Evolutionary conservation across 1,140 invertebrate species (phyloP).

Genomic region (Hermatobates lingyangjiaoensis): DNA sequence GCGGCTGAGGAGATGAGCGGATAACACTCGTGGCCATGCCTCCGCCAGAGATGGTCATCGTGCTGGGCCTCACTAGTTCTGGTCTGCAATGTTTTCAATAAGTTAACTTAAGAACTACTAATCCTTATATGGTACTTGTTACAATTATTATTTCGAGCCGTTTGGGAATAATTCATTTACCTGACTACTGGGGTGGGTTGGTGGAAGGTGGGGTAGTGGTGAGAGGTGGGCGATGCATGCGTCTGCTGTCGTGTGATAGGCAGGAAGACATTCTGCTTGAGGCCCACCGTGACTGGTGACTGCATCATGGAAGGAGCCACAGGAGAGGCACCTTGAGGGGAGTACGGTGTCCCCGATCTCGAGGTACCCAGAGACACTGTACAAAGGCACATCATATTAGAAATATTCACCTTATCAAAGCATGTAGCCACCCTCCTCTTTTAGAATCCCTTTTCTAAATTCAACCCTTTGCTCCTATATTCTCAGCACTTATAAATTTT

Average conservation of each 20-base stretch:
- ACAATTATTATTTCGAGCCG: neutral
- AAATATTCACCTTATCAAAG: no score
- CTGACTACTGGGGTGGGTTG: constrained; percentile 34
- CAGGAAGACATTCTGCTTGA: constrained; percentile 62
- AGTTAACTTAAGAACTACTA: neutral
- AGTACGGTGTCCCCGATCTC: constrained; percentile 70
- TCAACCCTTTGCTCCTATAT: no score
- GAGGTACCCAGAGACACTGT: constrained; percentile 80
- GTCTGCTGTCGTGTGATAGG: constrained; percentile 46
- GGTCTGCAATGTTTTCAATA: constrained; percentile 22
- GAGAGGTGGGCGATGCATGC: constrained; percentile 26
- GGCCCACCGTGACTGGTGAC: constrained; percentile 39
- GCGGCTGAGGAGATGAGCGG: constrained; percentile 46
- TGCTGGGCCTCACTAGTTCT: constrained; percentile 32
- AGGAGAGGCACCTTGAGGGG: constrained; percentile 43
- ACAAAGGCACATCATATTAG: no score
- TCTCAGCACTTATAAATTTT: no score
- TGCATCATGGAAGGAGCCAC: constrained; percentile 38
- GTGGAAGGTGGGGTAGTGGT: constrained; percentile 18
- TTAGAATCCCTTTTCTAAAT: no score
- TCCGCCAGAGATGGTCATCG: constrained; percentile 11
- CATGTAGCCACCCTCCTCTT: no score
- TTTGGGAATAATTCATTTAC: constrained; percentile 22
- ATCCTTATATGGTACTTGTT: neutral
- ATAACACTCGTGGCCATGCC: constrained; percentile 48